A percentile compares a stretch with the other conserved stretches of the same genome.
phyloP scores from a whole-genome alignment of 2,888 invertebrate genomes.

The Mylabris sibirica region DNA sequence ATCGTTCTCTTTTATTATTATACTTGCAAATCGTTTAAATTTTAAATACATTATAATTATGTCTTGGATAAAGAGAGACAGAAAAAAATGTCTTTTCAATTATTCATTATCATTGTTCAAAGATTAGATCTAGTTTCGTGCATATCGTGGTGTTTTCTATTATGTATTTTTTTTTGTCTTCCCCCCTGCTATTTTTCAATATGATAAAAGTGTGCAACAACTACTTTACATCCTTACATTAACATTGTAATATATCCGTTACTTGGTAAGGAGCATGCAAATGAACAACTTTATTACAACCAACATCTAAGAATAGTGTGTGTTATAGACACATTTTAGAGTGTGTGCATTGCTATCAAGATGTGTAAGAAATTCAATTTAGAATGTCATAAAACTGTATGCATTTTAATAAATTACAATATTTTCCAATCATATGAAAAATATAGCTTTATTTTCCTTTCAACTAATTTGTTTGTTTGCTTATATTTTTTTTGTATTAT shows the following conservation, averaged over 20 bases:
- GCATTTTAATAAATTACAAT: neutral
- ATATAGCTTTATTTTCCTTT: neutral
- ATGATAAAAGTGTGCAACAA: neutral
- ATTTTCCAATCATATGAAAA: neutral
- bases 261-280: neutral
- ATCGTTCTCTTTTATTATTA: neutral
- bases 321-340: neutral
- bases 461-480: neutral
- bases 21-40: neutral
- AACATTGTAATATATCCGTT: constrained; percentile 2
- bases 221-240: neutral
- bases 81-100: neutral
- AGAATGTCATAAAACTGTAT: neutral
- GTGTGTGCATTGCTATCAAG: neutral
- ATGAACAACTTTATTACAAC: constrained; percentile 1
- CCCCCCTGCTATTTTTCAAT: neutral
- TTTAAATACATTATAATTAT: no score
- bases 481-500: neutral
- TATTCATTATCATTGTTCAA: neutral
- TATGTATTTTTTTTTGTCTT: neutral
- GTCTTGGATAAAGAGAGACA: no score
- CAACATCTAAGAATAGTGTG: neutral
- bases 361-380: constrained; percentile 1
- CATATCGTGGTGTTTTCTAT: neutral
- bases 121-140: neutral